Evolutionary conservation across 2,797 vertebrate species (phyloP).

Genomic region (Crenuchus spilurus): DNA sequence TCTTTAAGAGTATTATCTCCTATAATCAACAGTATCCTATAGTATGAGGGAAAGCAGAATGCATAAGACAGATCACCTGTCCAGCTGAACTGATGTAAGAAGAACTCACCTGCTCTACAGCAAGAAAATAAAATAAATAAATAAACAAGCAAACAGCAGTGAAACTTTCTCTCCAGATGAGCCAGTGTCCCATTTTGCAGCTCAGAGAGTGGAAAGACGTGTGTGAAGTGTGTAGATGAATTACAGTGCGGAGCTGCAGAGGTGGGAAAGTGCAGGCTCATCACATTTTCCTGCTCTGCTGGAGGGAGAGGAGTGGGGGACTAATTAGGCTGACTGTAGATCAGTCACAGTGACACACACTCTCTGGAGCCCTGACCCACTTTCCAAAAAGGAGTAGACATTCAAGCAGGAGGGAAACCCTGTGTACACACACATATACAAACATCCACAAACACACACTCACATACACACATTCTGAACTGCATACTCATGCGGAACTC

Average conservation of each 20-base stretch:
- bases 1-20: not conserved
- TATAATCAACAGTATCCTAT: not conserved
- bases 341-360: constrained; percentile 52
- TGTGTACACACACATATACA: constrained; percentile 20
- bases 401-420: constrained; percentile 23
- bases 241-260: constrained; percentile 17
- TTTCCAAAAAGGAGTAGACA: constrained; percentile 33
- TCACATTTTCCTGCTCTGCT: constrained; percentile 41
- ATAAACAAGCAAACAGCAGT: not conserved
- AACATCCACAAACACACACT: not conserved
- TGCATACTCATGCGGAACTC: not conserved
- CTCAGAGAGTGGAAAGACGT: constrained; percentile 3
- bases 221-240: constrained; percentile 25
- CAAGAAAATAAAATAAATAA: constrained; percentile 1
- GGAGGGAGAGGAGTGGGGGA: constrained; percentile 36
- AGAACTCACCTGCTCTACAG: not conserved
- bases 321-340: constrained; percentile 58
- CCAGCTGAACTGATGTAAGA: not conserved
- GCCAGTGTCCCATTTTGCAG: constrained; percentile 32
- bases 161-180: constrained; percentile 27
- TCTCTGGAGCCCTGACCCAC: constrained; percentile 54
- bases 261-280: constrained; percentile 47
- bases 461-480: not conserved
- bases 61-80: not conserved
- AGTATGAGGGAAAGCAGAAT: not conserved